Conservation (phyloP, 2,113 vertebrate genomes). For the Petaurus breviceps region DNA sequence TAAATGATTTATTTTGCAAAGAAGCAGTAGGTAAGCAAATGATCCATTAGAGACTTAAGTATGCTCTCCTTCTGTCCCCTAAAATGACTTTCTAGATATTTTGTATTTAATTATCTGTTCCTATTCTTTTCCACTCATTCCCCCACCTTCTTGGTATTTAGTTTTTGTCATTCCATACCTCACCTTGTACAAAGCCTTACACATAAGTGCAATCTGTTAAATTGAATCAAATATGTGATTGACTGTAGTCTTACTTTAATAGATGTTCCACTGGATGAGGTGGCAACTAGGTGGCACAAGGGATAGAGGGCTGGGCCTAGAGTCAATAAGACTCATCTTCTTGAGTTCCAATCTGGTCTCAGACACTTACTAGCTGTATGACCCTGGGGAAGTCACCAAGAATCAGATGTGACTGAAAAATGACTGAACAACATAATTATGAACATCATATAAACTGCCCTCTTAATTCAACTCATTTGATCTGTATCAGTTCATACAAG, state of each 20-base stretch:
- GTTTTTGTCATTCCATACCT: not conserved
- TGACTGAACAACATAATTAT: not conserved
- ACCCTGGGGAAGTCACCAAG: not conserved
- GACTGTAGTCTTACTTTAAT: not conserved
- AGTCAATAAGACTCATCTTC: not conserved
- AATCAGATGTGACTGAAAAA: not conserved
- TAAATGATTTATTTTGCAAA: not conserved
- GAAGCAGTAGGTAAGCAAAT: not conserved
- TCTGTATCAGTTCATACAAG: not conserved
- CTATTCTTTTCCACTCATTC: not conserved
- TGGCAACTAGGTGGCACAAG: too few relatives aligned
- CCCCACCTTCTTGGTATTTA: not conserved
- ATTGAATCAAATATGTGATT: not conserved
- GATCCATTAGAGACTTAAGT: not conserved
- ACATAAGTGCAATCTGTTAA: not conserved
- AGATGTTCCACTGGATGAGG: not conserved
- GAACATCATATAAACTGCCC: not conserved
- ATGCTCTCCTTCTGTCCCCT: not conserved
- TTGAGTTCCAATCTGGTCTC: not conserved
- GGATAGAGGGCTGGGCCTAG: too few relatives aligned
- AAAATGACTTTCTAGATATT: not conserved
- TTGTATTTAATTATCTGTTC: not conserved
- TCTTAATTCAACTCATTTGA: not conserved
- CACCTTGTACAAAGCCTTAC: not conserved
- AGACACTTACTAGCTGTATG: not conserved